Evolutionary conservation across 1,140 invertebrate genomes (phyloP).

Genomic region (Chrysomallon squamiferum): DNA sequence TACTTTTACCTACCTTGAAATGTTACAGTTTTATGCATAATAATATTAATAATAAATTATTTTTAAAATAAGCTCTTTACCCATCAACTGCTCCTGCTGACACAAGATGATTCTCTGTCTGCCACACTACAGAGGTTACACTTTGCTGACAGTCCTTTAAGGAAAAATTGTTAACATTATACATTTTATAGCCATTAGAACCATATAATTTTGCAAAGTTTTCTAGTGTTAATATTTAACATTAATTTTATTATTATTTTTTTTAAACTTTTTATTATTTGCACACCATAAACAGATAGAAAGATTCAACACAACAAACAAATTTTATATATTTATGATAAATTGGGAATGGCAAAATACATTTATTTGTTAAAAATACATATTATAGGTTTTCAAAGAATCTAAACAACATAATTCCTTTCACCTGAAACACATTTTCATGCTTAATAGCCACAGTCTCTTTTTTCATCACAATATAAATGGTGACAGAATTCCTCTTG

Average conservation of each 20-base stretch:
- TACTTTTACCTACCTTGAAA: no score
- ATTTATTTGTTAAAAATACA: background rate
- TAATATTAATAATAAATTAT: no score
- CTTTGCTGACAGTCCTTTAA: constrained; percentile 63
- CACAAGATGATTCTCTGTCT: constrained; percentile 77
- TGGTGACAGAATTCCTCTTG: no score
- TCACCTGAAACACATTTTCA: no score
- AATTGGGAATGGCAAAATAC: background rate
- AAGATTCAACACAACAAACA: background rate
- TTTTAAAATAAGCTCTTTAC: no score
- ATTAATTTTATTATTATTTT: background rate
- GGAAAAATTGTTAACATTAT: background rate
- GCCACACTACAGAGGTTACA: constrained; percentile 82
- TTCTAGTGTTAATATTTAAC: background rate
- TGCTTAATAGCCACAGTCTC: no score
- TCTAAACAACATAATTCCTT: background rate
- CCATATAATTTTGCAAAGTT: no score
- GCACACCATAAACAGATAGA: background rate
- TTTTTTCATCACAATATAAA: no score
- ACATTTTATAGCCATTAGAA: background rate
- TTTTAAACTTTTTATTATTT: background rate
- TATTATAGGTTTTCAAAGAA: no score
- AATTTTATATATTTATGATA: background rate
- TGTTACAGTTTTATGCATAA: no score
- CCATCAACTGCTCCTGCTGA: constrained; percentile 85